Evolutionary conservation across 1,140 invertebrate genomes (phyloP).

Genomic region (Lucilia sericata): DNA sequence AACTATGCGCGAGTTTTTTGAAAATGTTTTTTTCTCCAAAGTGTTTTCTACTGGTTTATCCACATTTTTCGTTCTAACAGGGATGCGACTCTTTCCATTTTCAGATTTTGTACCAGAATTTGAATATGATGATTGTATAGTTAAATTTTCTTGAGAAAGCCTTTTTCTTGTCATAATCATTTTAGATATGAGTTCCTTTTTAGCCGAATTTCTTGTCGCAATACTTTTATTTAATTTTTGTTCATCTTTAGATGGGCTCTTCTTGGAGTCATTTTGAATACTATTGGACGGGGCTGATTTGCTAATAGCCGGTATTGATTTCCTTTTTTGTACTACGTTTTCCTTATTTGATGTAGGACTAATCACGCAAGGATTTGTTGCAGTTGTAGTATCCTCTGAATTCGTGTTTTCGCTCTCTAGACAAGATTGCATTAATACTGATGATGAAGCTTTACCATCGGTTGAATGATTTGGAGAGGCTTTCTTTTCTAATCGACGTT

Average conservation of each 20-base stretch:
- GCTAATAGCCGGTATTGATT: background rate
- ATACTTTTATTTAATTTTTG: constrained; percentile 37
- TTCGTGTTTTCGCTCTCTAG: background rate
- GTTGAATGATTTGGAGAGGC: background rate
- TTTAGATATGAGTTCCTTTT: constrained; percentile 48
- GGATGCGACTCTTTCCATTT: background rate
- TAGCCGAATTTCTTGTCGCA: constrained; percentile 53
- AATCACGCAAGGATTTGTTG: constrained; percentile 25
- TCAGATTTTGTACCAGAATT: background rate
- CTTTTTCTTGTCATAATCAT: constrained; percentile 58
- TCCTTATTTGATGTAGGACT: constrained; percentile 56
- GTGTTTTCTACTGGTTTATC: background rate
- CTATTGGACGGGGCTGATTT: background rate
- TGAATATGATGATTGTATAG: background rate
- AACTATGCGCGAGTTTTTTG: background rate
- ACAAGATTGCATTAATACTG: background rate
- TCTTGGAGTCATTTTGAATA: background rate
- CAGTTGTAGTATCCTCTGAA: background rate
- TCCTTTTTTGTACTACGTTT: constrained; percentile 47
- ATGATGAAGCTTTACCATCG: background rate
- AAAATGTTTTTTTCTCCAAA: background rate
- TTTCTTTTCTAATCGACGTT: background rate
- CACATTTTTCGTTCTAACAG: background rate
- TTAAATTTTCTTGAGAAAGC: constrained; percentile 52
- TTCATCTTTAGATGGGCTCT: background rate